Evolutionary conservation across 2,113 vertebrate genomes (phyloP), one percentile per base, ranked within the genome.

Genomic region (Halcyon malimbica): DNA sequence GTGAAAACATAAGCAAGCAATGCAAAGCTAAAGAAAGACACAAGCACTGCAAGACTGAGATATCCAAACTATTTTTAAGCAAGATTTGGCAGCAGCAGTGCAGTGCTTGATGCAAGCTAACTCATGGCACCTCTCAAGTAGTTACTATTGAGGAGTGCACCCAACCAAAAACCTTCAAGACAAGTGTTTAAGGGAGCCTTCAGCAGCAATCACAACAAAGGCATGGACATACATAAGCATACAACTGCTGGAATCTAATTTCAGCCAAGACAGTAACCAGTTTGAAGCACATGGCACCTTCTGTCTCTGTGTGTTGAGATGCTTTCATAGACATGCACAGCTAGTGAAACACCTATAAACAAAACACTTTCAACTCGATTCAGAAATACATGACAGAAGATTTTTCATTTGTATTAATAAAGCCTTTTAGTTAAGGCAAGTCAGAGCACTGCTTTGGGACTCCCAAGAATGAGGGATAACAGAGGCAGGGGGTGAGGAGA

Each of bases 401-500:
- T 50, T 39, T 54, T 31, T 25, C 26, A 44, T 24, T 28, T 16
- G 4, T 11, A 37, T 15, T 68, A 7, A 37, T 75, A 37, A n/a
- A 67, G 10, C 31, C 16, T 57, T 51, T 39, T 33, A 41, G 33
- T 68, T 51, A 12, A n/a, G 29, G 11, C 19, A n/a, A 82, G 20
- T 48, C 41, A 51, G 46, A 56, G 6, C 70, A 50, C 21, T 41
- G 24, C 13, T 74, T 23, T 24, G 31, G 24, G 29, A 78, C 13
- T 24, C 19, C 19, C 46, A 70, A 63, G 24, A 85, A 82, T 4
- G 8, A 74, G 4, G 64, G 79, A 14, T 19, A 56, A 39, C 2
- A 69, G 19, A 37, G 56, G 56, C 29, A 7, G 44, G 2, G 4
- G 1, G 2, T 2, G 3, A 1, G 7, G 4, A 4, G 15, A 3